phyloP scores from a whole-genome alignment of 2,113 vertebrate species.

The Kobus ellipsiprymnus region DNA sequence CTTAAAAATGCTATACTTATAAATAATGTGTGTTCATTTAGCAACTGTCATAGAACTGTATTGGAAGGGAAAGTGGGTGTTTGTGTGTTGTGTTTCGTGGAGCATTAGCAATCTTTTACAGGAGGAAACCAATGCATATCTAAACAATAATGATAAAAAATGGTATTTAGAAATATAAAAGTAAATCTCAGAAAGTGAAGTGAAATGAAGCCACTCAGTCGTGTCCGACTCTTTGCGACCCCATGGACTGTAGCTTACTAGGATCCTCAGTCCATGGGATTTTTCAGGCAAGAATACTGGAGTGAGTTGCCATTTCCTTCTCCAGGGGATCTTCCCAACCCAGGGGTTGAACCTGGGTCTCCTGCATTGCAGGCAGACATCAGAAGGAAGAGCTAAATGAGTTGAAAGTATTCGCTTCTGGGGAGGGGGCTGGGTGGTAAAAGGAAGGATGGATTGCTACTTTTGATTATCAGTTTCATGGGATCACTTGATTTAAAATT shows the following conservation, averaged over 20 bases:
- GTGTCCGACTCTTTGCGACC: too few relatives aligned
- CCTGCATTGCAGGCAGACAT: too few relatives aligned
- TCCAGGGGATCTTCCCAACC: too few relatives aligned
- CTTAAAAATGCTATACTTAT: neutral
- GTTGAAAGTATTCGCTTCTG: neutral
- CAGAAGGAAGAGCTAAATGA: slow-evolving; percentile 10
- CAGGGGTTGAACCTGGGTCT: too few relatives aligned
- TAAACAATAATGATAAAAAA: slow-evolving; percentile 7
- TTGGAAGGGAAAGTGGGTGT: neutral
- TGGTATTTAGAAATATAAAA: slow-evolving; percentile 47
- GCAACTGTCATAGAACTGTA: neutral
- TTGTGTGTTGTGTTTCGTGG: neutral
- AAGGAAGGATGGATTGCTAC: neutral
- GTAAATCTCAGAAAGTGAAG: slow-evolving; percentile 36
- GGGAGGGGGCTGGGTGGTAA: neutral
- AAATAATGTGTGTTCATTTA: neutral
- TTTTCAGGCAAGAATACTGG: too few relatives aligned
- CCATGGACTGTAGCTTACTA: too few relatives aligned
- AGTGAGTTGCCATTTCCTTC: too few relatives aligned
- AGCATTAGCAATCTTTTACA: neutral
- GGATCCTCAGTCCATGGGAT: too few relatives aligned
- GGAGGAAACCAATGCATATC: slow-evolving; percentile 32
- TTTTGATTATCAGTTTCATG: neutral
- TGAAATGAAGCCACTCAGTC: too few relatives aligned
- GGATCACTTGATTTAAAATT: neutral